Evolutionary conservation across 37 sponge, comb jelly and placozoan genomes (phyloP), one percentile per base, ranked within the genome.

Genomic region (Theonella swinhoei): DNA sequence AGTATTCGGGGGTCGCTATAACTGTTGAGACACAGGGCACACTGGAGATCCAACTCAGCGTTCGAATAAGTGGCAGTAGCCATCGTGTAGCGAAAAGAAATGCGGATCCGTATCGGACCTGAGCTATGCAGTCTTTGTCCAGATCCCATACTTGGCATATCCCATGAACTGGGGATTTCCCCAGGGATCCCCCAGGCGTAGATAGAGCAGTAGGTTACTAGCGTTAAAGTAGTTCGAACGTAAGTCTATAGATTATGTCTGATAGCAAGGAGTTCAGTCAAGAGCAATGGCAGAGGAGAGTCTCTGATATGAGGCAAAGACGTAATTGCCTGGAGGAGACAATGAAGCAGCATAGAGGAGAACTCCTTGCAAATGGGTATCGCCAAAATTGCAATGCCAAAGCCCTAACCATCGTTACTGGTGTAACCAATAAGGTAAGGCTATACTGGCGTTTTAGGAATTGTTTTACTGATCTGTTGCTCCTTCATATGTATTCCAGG

Each of bases 1-100:
- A 92, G 82, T 1, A 92, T 75, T 8, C 83, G 70, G 22, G 93
- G 86, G 39, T 82, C 78, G 19, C 67, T 28, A 71, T 73, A 92
- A 40, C 62, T 76, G 72, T 89, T 42, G 4, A 80, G 31, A 62
- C 93, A 92, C 0, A 88, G 40, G 1, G 81, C 54, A 68, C 93
- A 92, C 72, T 83, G 82, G 0, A 87, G 76, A 5, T 68, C 69
- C 34, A 33, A 47, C 54, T 47, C 54, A 2, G 42, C 23, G 4
- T 72, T 37, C 23, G 73, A 42, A 24, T 35, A 72, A 1, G 23
- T 39, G 39, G 73, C 42, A 1, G 73, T 72, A 4, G 73, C 73
- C 42, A 41, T 72, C 24, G 4, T 8, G n/a, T n/a, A n/a, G n/a
- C n/a, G n/a, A n/a, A n/a, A n/a, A n/a, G n/a, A n/a, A n/a, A n/a